A percentile compares a stretch with the other conserved stretches of the same genome.
Evolutionary conservation across 2,113 vertebrate species (phyloP).

Genomic region (Microcebus lehilahytsara): DNA sequence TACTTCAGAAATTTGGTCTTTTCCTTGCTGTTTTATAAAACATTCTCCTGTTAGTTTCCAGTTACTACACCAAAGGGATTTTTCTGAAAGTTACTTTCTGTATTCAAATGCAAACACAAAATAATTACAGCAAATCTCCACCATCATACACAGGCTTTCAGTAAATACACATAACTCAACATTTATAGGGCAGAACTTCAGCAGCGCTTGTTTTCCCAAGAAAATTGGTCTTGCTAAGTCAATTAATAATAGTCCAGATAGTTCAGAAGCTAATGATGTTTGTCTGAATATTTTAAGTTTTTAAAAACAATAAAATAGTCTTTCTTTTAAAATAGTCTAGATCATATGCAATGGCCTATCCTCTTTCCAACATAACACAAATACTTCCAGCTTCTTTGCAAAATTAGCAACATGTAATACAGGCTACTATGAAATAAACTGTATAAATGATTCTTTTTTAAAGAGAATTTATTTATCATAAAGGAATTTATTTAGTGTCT

Average conservation of each 20-base stretch:
- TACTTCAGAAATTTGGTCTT: background rate
- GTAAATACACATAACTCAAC: conserved; percentile 2
- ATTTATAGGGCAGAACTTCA: background rate
- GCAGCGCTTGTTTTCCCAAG: background rate
- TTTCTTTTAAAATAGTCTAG: background rate
- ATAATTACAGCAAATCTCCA: background rate
- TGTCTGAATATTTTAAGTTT: background rate
- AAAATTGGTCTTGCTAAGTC: background rate
- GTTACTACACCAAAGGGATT: background rate
- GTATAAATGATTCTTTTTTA: background rate
- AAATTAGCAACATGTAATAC: background rate
- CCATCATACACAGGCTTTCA: background rate
- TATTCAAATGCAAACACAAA: background rate
- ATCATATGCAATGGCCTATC: background rate
- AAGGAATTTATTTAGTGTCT: background rate
- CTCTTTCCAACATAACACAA: background rate
- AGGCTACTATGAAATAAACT: background rate
- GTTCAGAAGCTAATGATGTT: background rate
- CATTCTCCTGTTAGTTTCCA: background rate
- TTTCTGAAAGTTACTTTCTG: conserved; percentile 27
- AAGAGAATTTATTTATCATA: background rate
- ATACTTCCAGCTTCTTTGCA: background rate
- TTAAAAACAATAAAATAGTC: background rate
- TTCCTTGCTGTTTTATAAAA: background rate
- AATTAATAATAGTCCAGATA: background rate